phyloP scores from a whole-genome alignment of 1,140 invertebrate species.

The Pogonus chalceus region DNA sequence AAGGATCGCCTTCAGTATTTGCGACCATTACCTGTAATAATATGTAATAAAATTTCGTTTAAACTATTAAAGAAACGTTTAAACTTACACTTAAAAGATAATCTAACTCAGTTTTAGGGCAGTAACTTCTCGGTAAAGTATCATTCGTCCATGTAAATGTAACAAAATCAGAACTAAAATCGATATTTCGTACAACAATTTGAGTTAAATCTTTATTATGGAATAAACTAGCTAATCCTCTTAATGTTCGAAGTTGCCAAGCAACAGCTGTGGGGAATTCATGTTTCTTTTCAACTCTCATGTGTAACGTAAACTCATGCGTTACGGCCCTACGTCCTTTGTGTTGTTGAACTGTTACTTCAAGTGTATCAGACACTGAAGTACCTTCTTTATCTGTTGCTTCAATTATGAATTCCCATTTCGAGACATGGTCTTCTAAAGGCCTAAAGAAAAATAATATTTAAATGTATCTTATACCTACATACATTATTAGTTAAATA shows the following conservation, averaged over 20 bases:
- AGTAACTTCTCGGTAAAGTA: slow-evolving; percentile 62
- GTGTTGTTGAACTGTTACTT: slow-evolving; percentile 74
- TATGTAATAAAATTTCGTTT: neutral
- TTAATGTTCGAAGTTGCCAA: slow-evolving; percentile 59
- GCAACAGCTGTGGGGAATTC: slow-evolving; percentile 52
- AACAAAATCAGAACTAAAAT: slow-evolving; percentile 43
- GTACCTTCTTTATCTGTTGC: slow-evolving; percentile 67
- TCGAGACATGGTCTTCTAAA: slow-evolving; percentile 74
- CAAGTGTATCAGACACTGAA: slow-evolving; percentile 56
- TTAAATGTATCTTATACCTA: slow-evolving; percentile 64
- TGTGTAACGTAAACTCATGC: slow-evolving; percentile 64
- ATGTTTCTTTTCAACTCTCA: slow-evolving; percentile 52
- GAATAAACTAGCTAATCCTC: slow-evolving; percentile 56
- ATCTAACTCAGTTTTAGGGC: slow-evolving; percentile 62
- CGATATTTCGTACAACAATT: slow-evolving; percentile 56
- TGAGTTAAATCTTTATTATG: slow-evolving; percentile 55
- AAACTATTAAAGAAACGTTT: slow-evolving; percentile 8
- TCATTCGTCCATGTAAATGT: slow-evolving; percentile 83
- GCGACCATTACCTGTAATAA: slow-evolving; percentile 44
- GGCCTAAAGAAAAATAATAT: slow-evolving; percentile 46
- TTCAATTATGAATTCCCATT: slow-evolving; percentile 66
- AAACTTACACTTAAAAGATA: slow-evolving; percentile 51
- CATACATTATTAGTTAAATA: slow-evolving; percentile 8
- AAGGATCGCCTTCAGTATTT: slow-evolving; percentile 43
- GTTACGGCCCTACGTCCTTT: slow-evolving; percentile 64